Evolutionary conservation across 2,888 invertebrate species (phyloP).

Genomic region (Agriopis aurantiaria): DNA sequence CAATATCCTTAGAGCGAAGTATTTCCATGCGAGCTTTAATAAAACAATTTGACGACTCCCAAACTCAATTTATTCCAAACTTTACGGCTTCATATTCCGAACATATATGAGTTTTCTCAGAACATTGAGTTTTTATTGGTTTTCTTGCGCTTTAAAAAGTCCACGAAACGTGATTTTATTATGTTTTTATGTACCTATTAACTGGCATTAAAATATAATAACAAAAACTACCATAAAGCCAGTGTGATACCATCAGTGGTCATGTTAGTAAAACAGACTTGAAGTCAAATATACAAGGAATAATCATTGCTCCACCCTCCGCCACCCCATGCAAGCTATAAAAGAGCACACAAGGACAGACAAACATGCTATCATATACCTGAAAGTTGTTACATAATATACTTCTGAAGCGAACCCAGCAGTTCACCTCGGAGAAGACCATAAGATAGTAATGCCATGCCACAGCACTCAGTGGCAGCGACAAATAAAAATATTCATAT

Average conservation of each 20-base stretch:
- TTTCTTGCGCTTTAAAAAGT: constrained; percentile 17
- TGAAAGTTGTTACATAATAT: too few species aligned
- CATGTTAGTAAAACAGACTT: not conserved
- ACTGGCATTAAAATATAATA: not conserved
- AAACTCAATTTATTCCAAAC: constrained; percentile 30
- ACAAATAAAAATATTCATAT: too few species aligned
- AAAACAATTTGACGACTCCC: constrained; percentile 26
- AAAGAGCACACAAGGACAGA: too few species aligned
- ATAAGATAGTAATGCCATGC: too few species aligned
- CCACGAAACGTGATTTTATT: constrained; percentile 6
- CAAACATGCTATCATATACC: too few species aligned
- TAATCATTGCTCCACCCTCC: too few species aligned
- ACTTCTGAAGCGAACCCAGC: too few species aligned
- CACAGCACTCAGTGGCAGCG: too few species aligned
- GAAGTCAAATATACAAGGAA: not conserved
- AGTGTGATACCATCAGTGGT: not conserved
- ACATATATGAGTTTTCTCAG: constrained; percentile 29
- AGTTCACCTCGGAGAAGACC: too few species aligned
- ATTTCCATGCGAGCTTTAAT: constrained; percentile 15
- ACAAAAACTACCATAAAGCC: constrained; percentile 1
- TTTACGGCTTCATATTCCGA: constrained; percentile 30
- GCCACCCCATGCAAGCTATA: too few species aligned
- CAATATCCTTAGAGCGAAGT: constrained; percentile 14
- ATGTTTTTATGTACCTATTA: not conserved
- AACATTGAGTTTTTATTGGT: constrained; percentile 22